Conservation (phyloP, 35 echinoderm and acorn worm species). For the Chiridota heheva region DNA sequence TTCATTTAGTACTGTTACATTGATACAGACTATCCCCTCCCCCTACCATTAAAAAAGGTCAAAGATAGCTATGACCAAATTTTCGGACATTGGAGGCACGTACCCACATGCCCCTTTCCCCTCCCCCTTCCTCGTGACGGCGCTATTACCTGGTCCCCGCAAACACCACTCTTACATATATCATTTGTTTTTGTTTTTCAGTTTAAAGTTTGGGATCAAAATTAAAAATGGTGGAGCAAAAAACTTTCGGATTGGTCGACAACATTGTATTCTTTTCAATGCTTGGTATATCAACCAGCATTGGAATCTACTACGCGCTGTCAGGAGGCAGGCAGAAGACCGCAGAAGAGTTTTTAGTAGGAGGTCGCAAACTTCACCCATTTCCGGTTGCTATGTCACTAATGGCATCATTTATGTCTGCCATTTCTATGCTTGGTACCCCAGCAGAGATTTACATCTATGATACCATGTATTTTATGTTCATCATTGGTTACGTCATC, state of each 20-base stretch:
- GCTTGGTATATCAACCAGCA: slow-evolving; percentile 39
- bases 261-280: slow-evolving; percentile 1
- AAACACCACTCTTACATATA: too few relatives aligned
- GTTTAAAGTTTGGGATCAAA: too few relatives aligned
- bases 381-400: slow-evolving; percentile 39
- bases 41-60: too few relatives aligned
- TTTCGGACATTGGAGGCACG: too few relatives aligned
- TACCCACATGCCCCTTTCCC: too few relatives aligned
- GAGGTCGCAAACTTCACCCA: slow-evolving; percentile 60
- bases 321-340: slow-evolving; percentile 64
- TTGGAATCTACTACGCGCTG: slow-evolving; percentile 63
- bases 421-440: slow-evolving; percentile 60
- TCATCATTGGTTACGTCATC: slow-evolving; percentile 29
- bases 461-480: slow-evolving; percentile 70
- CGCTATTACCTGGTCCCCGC: too few relatives aligned
- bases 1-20: too few relatives aligned
- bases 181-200: too few relatives aligned
- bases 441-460: slow-evolving; percentile 66
- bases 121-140: too few relatives aligned
- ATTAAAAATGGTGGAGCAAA: too few relatives aligned
- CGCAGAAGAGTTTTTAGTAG: slow-evolving; percentile 63
- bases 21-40: too few relatives aligned
- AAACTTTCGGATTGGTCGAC: slow-evolving; percentile 28
- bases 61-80: too few relatives aligned
- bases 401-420: slow-evolving; percentile 67